Evolutionary conservation across 2,888 invertebrate genomes (phyloP), one percentile per base, ranked within the genome.

Genomic region (Cantharis lateralis): DNA sequence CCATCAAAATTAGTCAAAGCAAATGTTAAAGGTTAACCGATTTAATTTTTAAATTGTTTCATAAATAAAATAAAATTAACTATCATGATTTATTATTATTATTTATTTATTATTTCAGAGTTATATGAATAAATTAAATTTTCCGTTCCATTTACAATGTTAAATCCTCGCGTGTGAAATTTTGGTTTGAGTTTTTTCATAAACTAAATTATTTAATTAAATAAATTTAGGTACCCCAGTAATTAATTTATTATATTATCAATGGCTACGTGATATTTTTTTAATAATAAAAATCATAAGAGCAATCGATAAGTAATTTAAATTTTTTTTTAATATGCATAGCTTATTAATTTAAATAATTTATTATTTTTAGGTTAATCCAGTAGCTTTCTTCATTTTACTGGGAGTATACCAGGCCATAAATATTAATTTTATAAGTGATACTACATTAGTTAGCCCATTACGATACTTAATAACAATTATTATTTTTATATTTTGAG

Each of bases 1-100:
- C 74, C 61, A 74, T 70, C 16, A 18, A 26, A 18, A 48, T 48
- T 48, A 48, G 62, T 66, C 62, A 64, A 72, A 72, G 32, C 61
- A 63, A 72, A 20, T 72, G 64, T 63, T 20, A 66, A 66, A 72
- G 32, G 66, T 72, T 66, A 48, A 48, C 26, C 15, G 16, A 24
- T 20, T 16, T 32, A 18, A 64, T 64, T 48, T 48, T n/a, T 7
- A 48, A n/a, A n/a, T 48, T n/a, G 48, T 48, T 24, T 66, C 24
- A 20, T 3, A 15, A 24, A 66, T 66, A 11, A 9, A 24, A 66
- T 18, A 63, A 10, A 63, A 18, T 2, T 63, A 18, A 28, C 26
- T 28, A 28, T 10, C 3, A 28, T 28, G 26, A 28, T 28, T 28
- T 28, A 28, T 28, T 28, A 28, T 11, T 28, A 28, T 10, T 28